phyloP scores from a whole-genome alignment of 1,140 invertebrate species.

The Teleogryllus occipitalis region DNA sequence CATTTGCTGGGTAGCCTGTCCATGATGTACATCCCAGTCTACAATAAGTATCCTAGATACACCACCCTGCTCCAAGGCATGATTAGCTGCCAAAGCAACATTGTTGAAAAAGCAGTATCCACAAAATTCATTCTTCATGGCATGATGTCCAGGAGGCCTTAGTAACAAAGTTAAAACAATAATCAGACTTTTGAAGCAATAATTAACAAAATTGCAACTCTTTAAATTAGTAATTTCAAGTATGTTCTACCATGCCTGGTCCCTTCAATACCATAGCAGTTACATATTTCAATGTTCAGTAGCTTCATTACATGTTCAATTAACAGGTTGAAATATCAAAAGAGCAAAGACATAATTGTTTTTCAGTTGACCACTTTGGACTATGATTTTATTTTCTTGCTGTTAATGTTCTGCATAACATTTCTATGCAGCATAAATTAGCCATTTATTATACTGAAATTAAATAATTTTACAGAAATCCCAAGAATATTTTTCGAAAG shows the following conservation, averaged over 20 bases:
- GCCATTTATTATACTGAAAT: too few relatives aligned
- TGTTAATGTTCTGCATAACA: too few relatives aligned
- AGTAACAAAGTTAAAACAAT: constrained; percentile 33
- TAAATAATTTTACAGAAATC: too few relatives aligned
- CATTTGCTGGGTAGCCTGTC: constrained; percentile 88
- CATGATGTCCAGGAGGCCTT: constrained; percentile 95
- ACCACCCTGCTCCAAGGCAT: constrained; percentile 54
- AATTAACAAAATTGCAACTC: constrained; percentile 16
- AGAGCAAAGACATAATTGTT: too few relatives aligned
- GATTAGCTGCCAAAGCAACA: constrained; percentile 81
- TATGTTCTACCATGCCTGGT: neutral
- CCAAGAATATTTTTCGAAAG: too few relatives aligned
- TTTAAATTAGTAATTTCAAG: constrained; percentile 8
- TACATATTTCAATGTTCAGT: neutral
- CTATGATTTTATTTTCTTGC: too few relatives aligned
- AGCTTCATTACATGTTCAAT: too few relatives aligned
- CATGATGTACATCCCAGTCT: constrained; percentile 96
- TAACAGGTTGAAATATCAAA: too few relatives aligned
- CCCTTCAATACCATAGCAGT: neutral
- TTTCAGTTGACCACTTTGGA: too few relatives aligned
- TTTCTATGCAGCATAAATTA: too few relatives aligned
- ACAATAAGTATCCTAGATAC: constrained; percentile 76
- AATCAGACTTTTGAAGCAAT: constrained; percentile 13
- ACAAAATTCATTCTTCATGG: constrained; percentile 77
- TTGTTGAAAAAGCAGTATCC: constrained; percentile 98